phyloP scores from a whole-genome alignment of 2,888 invertebrate species.

The Philereme vetulata region DNA sequence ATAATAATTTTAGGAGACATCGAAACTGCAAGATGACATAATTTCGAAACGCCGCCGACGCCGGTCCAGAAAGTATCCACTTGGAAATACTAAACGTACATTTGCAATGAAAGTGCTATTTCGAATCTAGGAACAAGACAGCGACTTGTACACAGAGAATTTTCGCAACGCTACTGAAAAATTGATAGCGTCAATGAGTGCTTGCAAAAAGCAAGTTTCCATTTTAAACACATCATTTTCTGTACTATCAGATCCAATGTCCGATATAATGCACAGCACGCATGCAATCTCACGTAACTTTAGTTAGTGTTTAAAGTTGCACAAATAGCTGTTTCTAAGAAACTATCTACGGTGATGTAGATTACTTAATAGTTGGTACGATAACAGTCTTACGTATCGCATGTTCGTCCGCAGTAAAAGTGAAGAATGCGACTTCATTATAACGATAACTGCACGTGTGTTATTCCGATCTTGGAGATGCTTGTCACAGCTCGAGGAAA shows the following conservation, averaged over 20 bases:
- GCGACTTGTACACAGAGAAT: slow-evolving; percentile 13
- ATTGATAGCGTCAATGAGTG: slow-evolving; percentile 18
- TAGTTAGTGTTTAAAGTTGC: slow-evolving; percentile 25
- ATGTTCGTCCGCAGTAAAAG: slow-evolving; percentile 62
- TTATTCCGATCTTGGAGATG: slow-evolving; percentile 39
- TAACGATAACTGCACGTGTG: slow-evolving; percentile 46
- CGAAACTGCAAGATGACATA: too few species aligned
- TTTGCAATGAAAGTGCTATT: slow-evolving; percentile 5
- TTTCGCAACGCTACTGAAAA: slow-evolving; percentile 19
- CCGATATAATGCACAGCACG: slow-evolving; percentile 41
- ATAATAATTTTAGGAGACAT: too few species aligned
- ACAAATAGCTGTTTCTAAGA: slow-evolving; percentile 47
- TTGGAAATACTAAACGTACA: not conserved
- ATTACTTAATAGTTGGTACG: slow-evolving; percentile 37
- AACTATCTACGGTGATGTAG: slow-evolving; percentile 36
- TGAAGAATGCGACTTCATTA: slow-evolving; percentile 56
- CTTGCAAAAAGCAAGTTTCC: slow-evolving; percentile 19
- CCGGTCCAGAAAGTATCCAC: not conserved
- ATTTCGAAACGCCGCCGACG: too few species aligned
- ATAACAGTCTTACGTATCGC: slow-evolving; percentile 49
- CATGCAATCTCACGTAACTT: slow-evolving; percentile 49
- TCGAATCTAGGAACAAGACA: slow-evolving; percentile 3
- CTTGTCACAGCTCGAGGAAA: slow-evolving; percentile 1
- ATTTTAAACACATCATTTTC: slow-evolving; percentile 16
- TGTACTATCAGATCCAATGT: slow-evolving; percentile 36